Base-by-base conservation (phyloP, 2,888 invertebrate species). In the Acrobasis repandana region DNA sequence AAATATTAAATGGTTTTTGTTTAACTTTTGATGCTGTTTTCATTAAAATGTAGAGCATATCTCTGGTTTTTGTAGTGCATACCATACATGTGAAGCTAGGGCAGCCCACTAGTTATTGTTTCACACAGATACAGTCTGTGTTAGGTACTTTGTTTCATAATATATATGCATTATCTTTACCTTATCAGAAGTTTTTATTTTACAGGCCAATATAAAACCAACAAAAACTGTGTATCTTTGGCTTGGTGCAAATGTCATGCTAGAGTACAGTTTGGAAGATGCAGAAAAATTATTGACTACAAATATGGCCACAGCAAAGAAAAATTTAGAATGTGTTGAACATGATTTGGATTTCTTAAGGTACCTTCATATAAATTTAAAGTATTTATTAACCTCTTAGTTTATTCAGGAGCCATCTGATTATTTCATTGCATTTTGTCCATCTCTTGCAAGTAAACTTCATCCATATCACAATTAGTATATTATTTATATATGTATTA, bases 211-310 rank as follows among this genome's bases (percentile, higher is more conserved):
- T 75, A 94, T 99, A 68, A 96, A 96, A 67, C 98, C 98, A 1
- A 98, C 98, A 28, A 95, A 98, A 74, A 97, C 95, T 76, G 98
- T 99, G 14, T 96, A 94, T 70, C 85, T 96, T 60, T 96, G 96
- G 96, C 88, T 96, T 60, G 96, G 96, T 50, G 96, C 99, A 2
- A 99, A 98, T 93, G 98, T 99, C 6, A 99, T 99, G 99, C 90
- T 99, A 75, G 99, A 99, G 88, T 99, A 99, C 89, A 95, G 95
- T 33, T 90, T 99, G 71, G 96, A 97, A 69, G 99, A 98, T 90
- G 98, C 98, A 36, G 95, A 97, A 82, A 94, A 94, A 63, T 90
- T 98, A 61, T 91, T 99, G 28, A 94, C 94, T 63, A 96, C 97
- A 76, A 98, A 97, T 84, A 95, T 97, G 83, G 94, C 94, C 59